phyloP scores from a whole-genome alignment of 1,140 invertebrate species.

The Ladona fulva region DNA sequence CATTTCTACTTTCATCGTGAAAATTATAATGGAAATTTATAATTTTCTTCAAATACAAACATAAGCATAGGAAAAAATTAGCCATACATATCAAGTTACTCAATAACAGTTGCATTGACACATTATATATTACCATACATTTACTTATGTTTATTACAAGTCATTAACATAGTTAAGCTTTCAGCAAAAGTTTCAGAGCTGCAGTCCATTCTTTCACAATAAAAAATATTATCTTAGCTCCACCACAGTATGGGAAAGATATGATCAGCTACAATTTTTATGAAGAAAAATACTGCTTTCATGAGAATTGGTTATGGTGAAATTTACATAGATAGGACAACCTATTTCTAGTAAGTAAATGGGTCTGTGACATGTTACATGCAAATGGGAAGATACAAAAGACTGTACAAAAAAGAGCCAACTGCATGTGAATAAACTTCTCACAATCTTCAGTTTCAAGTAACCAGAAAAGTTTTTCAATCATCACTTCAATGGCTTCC shows the following conservation, averaged over 20 bases:
- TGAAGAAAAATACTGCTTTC: neutral
- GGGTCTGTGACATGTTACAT: neutral
- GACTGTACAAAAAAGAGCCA: slow-evolving; percentile 7
- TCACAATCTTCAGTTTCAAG: neutral
- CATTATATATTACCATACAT: neutral
- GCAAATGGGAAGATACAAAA: slow-evolving; percentile 1
- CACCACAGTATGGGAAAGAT: neutral
- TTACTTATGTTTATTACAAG: neutral
- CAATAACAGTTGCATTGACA: neutral
- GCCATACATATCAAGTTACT: neutral
- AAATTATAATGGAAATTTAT: too few species aligned
- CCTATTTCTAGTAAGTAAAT: neutral
- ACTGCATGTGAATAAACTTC: neutral
- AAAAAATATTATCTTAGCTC: slow-evolving; percentile 8
- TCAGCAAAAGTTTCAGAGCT: neutral
- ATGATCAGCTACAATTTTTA: neutral
- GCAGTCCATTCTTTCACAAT: neutral
- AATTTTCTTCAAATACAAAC: too few species aligned
- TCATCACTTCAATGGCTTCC: neutral
- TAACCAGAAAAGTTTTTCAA: neutral
- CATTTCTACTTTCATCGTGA: too few species aligned
- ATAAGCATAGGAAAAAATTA: too few species aligned
- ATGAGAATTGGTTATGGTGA: neutral
- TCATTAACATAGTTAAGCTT: slow-evolving; percentile 2
- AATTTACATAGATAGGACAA: neutral